Evolutionary conservation across 2,113 vertebrate genomes (phyloP).

Genomic region (Cnemophilus loriae): DNA sequence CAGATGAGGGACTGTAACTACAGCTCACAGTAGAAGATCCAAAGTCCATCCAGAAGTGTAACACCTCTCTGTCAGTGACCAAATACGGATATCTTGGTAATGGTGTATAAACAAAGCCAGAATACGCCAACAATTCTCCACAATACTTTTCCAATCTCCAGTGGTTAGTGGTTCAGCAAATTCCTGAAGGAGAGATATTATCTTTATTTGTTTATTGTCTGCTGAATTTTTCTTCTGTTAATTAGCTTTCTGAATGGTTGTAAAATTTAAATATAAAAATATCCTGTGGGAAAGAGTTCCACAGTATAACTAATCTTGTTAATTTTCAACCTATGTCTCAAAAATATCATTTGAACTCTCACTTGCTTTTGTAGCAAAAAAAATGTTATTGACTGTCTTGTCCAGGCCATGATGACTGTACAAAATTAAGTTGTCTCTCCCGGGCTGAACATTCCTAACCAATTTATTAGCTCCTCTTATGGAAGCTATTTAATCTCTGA

Average conservation of each 20-base stretch:
- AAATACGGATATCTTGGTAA: background rate
- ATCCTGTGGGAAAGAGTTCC: background rate
- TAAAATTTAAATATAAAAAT: slow-evolving; percentile 1
- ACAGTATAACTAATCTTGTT: background rate
- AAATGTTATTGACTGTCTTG: background rate
- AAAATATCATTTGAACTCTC: background rate
- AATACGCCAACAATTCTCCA: background rate
- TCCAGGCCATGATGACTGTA: background rate
- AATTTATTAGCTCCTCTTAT: background rate
- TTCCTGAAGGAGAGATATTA: background rate
- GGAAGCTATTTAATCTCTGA: background rate
- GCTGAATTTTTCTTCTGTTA: background rate
- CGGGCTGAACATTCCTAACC: background rate
- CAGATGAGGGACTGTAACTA: background rate
- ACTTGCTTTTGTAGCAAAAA: background rate
- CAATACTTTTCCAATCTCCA: background rate
- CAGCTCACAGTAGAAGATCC: background rate
- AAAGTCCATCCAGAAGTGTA: background rate
- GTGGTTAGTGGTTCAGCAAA: background rate
- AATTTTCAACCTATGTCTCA: background rate
- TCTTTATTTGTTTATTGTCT: background rate
- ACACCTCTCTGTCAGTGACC: background rate
- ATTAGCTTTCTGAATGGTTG: background rate
- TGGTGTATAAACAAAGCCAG: background rate
- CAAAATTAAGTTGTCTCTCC: background rate